These are phyloP conservation scores for Dendropsophus ebraccatus DNA, from an alignment of 2,113 vertebrate species.

Conservation along the genomic window DNA sequence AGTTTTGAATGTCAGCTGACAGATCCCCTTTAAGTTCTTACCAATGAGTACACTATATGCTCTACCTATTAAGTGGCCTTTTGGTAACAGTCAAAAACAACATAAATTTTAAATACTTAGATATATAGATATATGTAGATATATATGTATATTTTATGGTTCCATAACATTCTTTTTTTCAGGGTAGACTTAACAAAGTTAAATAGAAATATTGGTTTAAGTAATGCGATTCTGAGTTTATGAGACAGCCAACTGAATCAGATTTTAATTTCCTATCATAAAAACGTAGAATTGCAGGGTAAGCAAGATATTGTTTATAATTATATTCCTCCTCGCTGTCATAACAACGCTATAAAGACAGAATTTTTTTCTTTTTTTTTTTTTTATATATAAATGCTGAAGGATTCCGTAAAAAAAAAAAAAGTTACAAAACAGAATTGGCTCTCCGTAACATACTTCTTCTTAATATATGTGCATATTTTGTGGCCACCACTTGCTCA, in stretches of 20 bases:
- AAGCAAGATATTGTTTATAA: constrained; percentile 60
- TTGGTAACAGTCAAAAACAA: too few relatives aligned
- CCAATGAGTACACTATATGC: too few relatives aligned
- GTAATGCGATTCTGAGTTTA: constrained; percentile 48
- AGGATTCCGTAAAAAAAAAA: constrained; percentile 21
- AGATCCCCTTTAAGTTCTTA: too few relatives aligned
- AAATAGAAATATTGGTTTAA: constrained; percentile 38
- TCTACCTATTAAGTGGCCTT: too few relatives aligned
- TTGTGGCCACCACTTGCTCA: background rate
- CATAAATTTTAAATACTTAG: background rate
- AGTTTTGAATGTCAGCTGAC: too few relatives aligned
- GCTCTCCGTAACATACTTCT: background rate
- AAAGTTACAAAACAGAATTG: background rate
- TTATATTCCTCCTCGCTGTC: constrained; percentile 55
- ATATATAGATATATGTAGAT: background rate
- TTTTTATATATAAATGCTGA: constrained; percentile 1
- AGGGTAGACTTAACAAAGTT: background rate
- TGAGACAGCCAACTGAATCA: constrained; percentile 43
- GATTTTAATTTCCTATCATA: constrained; percentile 58
- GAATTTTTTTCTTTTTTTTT: constrained; percentile 8
- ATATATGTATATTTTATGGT: background rate
- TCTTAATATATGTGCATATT: constrained; percentile 36
- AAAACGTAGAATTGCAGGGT: constrained; percentile 52
- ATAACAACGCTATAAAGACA: constrained; percentile 54
- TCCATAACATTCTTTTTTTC: background rate